Percentiles rank a stretch among this genome's conserved stretches.
These are phyloP conservation scores for Xerus rutilus DNA, from an alignment of 2,797 vertebrate species.

Conservation along the genomic window DNA sequence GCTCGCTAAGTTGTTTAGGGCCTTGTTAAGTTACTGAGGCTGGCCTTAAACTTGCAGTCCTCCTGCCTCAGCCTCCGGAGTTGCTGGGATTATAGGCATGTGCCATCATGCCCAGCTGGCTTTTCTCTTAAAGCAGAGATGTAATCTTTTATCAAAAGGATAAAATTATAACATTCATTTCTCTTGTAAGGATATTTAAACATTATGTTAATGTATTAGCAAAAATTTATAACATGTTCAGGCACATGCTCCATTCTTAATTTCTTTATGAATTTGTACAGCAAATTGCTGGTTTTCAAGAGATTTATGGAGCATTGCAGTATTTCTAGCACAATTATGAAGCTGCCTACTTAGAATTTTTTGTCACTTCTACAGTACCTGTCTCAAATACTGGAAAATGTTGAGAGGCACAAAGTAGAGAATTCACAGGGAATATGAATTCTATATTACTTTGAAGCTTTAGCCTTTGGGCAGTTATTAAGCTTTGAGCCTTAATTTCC, in stretches of 20 bases:
- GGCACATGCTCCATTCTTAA: neutral
- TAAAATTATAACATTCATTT: slow-evolving; percentile 37
- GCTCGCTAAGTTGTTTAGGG: no score
- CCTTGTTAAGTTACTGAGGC: no score
- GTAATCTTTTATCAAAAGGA: slow-evolving; percentile 24
- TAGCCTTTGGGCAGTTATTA: neutral
- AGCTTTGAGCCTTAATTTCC: neutral
- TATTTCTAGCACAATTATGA: neutral
- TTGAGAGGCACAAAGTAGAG: neutral
- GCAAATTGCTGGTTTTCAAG: neutral
- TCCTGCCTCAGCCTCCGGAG: no score
- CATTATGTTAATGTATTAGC: neutral
- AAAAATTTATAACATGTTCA: neutral
- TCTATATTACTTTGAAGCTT: neutral
- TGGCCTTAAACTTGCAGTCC: no score
- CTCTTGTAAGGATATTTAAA: neutral
- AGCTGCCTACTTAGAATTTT: neutral
- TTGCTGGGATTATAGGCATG: no score
- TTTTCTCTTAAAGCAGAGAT: slow-evolving; percentile 52
- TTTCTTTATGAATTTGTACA: slow-evolving; percentile 30
- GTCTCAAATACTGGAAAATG: neutral
- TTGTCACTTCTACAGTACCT: neutral
- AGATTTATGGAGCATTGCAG: neutral
- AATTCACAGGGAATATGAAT: neutral
- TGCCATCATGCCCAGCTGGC: neutral